phyloP scores from a whole-genome alignment of 2,888 invertebrate species.

The Fabriciana adippe region DNA sequence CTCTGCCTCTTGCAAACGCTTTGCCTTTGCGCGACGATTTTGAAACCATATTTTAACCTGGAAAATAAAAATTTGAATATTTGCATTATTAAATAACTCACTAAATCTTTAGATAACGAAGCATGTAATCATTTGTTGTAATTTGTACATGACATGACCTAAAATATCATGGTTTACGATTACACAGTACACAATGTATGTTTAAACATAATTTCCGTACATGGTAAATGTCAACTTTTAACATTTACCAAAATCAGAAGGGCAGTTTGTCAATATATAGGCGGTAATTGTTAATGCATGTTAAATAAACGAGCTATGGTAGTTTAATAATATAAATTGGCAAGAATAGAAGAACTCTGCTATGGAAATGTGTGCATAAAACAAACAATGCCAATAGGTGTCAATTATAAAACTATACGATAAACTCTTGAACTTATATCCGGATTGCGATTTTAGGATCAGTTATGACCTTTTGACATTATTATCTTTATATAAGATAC shows the following conservation, averaged over 20 bases:
- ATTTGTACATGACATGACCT: neutral
- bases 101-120: neutral
- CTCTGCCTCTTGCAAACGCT: constrained; percentile 97
- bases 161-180: constrained; percentile 6
- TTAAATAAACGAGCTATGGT: neutral
- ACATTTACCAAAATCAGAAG: constrained; percentile 15
- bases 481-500: constrained; percentile 1
- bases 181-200: constrained; percentile 15
- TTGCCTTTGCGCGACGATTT: constrained; percentile 96
- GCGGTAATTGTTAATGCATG: constrained; percentile 6
- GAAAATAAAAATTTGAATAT: constrained; percentile 43
- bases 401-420: constrained; percentile 18
- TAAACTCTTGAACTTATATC: constrained; percentile 5
- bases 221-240: constrained; percentile 17
- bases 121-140: neutral
- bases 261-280: constrained; percentile 2
- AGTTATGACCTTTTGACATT: constrained; percentile 11
- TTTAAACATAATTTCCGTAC: constrained; percentile 12
- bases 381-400: constrained; percentile 10
- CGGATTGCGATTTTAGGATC: neutral
- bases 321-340: constrained; percentile 1
- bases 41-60: constrained; percentile 97
- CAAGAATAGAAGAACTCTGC: neutral
- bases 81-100: neutral
- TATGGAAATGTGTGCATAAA: constrained; percentile 8